Conservation (phyloP, 1,140 invertebrate species). For the Drosophila funebris region DNA sequence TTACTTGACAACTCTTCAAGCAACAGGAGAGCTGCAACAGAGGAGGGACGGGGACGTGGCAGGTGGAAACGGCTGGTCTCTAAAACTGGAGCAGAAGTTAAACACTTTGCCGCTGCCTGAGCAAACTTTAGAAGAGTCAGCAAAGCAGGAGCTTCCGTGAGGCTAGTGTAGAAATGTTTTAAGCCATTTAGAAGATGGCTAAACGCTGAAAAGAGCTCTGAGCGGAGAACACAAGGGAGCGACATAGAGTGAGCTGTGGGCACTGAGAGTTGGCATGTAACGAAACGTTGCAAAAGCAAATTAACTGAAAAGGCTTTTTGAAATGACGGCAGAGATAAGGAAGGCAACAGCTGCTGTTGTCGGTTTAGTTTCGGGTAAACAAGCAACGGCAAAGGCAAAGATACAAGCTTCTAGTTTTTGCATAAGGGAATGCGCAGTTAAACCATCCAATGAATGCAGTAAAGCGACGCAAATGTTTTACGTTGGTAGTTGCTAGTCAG, state of each 20-base stretch:
- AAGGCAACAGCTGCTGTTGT: neutral
- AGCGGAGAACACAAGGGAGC: neutral
- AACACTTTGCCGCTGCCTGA: conserved; percentile 34
- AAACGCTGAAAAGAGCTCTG: conserved; percentile 9
- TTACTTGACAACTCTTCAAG: conserved; percentile 52
- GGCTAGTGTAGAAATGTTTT: conserved; percentile 28
- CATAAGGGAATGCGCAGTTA: neutral
- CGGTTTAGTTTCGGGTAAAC: conserved; percentile 1
- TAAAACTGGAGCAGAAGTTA: conserved; percentile 57
- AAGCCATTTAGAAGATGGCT: conserved; percentile 49
- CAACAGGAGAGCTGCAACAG: neutral
- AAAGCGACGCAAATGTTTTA: neutral
- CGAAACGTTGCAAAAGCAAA: conserved; percentile 48
- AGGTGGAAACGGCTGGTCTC: neutral
- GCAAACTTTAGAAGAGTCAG: conserved; percentile 18
- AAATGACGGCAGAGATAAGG: conserved; percentile 2
- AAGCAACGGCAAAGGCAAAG: neutral
- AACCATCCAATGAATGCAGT: neutral
- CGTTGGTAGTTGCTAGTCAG: neutral
- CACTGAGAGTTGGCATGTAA: neutral
- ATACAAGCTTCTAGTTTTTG: neutral
- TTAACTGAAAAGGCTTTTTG: conserved; percentile 52
- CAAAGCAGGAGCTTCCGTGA: conserved; percentile 15
- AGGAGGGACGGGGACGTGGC: neutral
- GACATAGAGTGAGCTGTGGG: neutral